Evolutionary conservation across 2,797 vertebrate species (phyloP).

Genomic region (Tokudaia tokunoshimensis): DNA sequence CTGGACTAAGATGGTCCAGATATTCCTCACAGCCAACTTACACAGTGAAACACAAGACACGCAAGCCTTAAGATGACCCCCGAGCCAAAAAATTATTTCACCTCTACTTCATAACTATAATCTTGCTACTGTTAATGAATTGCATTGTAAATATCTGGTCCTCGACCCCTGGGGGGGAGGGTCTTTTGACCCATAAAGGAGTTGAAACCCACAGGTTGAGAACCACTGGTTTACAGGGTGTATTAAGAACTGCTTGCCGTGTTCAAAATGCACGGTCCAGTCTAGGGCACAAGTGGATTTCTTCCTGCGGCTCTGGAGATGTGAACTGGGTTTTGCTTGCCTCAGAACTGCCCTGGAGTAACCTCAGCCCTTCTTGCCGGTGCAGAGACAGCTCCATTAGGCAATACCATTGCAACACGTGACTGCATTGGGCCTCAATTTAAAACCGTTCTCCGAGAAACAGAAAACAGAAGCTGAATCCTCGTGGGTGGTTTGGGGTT

Average conservation of each 20-base stretch:
- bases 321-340: neutral
- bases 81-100: no score
- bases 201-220: no score
- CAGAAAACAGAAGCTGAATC: neutral
- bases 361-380: slow-evolving; percentile 44
- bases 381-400: neutral
- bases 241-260: neutral
- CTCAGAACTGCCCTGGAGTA: slow-evolving; percentile 34
- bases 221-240: neutral
- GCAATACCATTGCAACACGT: neutral
- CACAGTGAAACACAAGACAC: neutral
- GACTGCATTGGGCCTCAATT: neutral
- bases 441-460: neutral
- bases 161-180: neutral
- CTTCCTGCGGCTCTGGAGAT: neutral
- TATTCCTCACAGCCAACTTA: neutral
- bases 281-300: neutral
- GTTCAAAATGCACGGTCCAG: no score
- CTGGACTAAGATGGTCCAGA: neutral
- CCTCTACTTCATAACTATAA: neutral
- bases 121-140: neutral
- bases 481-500: neutral
- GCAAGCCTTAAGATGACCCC: neutral
- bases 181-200: neutral
- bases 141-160: neutral